phyloP scores from a whole-genome alignment of 2,888 invertebrate species.

The Harmothoe impar region DNA sequence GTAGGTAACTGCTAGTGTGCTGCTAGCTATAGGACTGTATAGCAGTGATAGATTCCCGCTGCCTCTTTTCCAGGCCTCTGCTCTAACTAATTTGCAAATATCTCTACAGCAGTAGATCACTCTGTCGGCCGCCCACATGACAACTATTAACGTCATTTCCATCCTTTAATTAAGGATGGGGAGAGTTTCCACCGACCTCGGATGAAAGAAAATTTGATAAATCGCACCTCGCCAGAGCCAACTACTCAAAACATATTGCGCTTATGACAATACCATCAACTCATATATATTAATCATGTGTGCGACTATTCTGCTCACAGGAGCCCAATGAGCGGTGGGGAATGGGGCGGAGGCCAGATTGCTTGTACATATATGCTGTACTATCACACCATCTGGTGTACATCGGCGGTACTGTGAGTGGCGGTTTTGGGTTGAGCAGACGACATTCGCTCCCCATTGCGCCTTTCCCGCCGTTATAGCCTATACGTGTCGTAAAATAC shows the following conservation, averaged over 20 bases:
- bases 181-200: background rate
- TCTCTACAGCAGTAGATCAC: background rate
- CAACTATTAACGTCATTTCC: slow-evolving; percentile 4
- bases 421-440: background rate
- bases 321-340: background rate
- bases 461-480: background rate
- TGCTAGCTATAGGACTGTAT: background rate
- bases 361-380: background rate
- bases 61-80: background rate
- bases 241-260: slow-evolving; percentile 27
- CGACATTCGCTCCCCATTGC: background rate
- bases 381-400: background rate
- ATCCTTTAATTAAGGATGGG: slow-evolving; percentile 20
- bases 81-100: background rate
- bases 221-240: background rate
- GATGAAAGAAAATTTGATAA: background rate
- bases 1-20: slow-evolving; percentile 1
- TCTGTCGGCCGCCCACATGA: background rate
- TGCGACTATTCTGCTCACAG: background rate
- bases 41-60: background rate
- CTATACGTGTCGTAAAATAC: background rate
- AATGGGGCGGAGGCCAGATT: background rate
- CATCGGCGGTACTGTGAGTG: background rate
- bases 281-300: background rate
- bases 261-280: background rate